Percentiles rank a stretch among this genome's conserved stretches.
Evolutionary conservation across 2,888 invertebrate genomes (phyloP).

Genomic region (Monopis laevigella): DNA sequence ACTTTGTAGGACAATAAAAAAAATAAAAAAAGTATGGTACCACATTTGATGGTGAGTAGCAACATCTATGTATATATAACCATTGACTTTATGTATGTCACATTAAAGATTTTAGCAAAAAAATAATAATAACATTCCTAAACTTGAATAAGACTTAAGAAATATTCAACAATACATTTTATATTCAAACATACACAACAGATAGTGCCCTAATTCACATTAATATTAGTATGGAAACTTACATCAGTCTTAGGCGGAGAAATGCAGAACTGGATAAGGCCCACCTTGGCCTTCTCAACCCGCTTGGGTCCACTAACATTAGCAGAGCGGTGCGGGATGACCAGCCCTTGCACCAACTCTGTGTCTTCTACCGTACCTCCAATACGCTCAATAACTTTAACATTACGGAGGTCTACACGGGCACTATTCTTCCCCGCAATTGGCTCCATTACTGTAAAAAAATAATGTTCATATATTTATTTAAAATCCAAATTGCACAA

Average conservation of each 20-base stretch:
- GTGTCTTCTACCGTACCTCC: conserved; percentile 99
- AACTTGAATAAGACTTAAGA: too few species aligned
- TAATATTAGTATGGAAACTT: conserved; percentile 34
- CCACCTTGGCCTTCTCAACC: conserved; percentile 98
- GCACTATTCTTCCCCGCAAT: conserved; percentile 69
- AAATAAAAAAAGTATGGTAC: too few species aligned
- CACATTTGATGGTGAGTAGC: too few species aligned
- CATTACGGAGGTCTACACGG: conserved; percentile 92
- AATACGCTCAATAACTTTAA: conserved; percentile 95
- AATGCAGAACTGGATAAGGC: conserved; percentile 98
- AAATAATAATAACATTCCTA: too few species aligned
- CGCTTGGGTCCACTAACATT: conserved; percentile 92
- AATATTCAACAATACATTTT: too few species aligned
- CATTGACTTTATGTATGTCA: too few species aligned
- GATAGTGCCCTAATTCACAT: too few species aligned
- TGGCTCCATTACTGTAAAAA: conserved; percentile 53
- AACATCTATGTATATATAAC: too few species aligned
- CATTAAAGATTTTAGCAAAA: too few species aligned
- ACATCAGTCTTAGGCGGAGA: conserved; percentile 99
- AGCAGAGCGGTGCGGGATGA: conserved; percentile 89
- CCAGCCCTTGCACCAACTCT: conserved; percentile 93
- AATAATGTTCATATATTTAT: background rate
- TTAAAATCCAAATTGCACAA: too few species aligned
- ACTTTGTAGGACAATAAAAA: too few species aligned
- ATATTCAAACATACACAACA: too few species aligned